phyloP scores from a whole-genome alignment of 2,113 vertebrate species.

The Pleuronectes platessa region DNA sequence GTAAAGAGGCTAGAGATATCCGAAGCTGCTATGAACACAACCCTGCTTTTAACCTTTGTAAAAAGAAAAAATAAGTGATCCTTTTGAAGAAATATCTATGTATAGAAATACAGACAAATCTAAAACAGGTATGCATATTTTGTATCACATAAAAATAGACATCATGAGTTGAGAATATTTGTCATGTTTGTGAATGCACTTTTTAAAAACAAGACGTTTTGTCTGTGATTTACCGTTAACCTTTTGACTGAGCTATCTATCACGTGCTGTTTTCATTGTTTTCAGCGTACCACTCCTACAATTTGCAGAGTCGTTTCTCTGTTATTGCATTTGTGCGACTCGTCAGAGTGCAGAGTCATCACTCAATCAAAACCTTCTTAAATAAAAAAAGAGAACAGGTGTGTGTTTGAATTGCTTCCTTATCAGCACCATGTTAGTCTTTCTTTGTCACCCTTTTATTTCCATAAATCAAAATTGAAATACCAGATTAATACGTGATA shows the following conservation, averaged over 20 bases:
- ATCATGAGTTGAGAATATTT: constrained; percentile 97
- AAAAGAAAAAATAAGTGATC: constrained; percentile 81
- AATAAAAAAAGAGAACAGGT: constrained; percentile 83
- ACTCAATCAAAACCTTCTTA: constrained; percentile 80
- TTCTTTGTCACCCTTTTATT: constrained; percentile 28
- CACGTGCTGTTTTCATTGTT: constrained; percentile 77
- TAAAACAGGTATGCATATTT: constrained; percentile 92
- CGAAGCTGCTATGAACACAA: constrained; percentile 97
- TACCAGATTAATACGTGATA: constrained; percentile 36
- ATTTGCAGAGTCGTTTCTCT: constrained; percentile 74
- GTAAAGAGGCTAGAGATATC: constrained; percentile 81
- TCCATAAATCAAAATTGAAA: constrained; percentile 48
- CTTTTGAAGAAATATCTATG: constrained; percentile 89
- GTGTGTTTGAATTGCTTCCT: constrained; percentile 72
- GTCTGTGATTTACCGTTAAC: constrained; percentile 92
- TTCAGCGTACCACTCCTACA: constrained; percentile 74
- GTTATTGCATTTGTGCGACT: constrained; percentile 77
- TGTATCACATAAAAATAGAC: constrained; percentile 90
- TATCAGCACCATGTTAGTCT: constrained; percentile 49
- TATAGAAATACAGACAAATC: constrained; percentile 90
- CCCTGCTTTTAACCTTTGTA: constrained; percentile 93
- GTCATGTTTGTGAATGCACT: constrained; percentile 98
- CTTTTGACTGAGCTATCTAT: constrained; percentile 83
- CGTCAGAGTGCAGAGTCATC: constrained; percentile 75
- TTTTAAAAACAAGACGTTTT: constrained; percentile 95